Percentiles rank a stretch among this genome's conserved stretches.
These are phyloP conservation scores for Eurystomus gularis DNA, from an alignment of 2,113 vertebrate species.

Conservation along the genomic window DNA sequence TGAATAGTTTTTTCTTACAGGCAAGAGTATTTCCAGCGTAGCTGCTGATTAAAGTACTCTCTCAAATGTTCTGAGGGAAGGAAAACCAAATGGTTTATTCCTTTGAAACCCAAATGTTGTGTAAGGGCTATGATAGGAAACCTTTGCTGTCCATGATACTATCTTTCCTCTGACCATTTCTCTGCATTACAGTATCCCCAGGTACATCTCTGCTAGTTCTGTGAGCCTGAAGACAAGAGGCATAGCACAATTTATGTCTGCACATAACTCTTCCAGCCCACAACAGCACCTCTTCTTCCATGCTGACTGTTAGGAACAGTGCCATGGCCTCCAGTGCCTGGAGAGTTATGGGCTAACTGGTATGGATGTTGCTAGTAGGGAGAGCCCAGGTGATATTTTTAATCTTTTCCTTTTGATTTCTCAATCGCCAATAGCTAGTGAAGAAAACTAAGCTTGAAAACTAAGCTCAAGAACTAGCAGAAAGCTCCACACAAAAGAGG, in stretches of 20 bases:
- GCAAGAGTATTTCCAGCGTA: background rate
- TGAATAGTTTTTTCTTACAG: background rate
- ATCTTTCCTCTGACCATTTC: background rate
- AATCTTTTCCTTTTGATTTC: background rate
- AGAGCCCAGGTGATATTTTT: background rate
- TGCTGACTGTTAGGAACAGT: background rate
- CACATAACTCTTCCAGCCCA: background rate
- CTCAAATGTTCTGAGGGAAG: background rate
- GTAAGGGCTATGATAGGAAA: background rate
- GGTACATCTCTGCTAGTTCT: background rate
- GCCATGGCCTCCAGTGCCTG: background rate
- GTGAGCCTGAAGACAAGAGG: background rate
- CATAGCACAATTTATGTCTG: background rate
- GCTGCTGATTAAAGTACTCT: background rate
- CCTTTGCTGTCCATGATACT: background rate
- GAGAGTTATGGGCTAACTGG: background rate
- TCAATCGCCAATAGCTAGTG: background rate
- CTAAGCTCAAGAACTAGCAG: background rate
- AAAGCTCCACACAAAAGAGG: background rate
- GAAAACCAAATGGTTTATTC: background rate
- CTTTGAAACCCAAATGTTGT: background rate
- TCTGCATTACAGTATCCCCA: background rate
- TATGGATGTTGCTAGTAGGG: background rate
- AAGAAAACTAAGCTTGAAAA: background rate
- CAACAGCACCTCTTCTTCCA: background rate